Percentiles rank a stretch among this genome's conserved stretches.
Conservation (phyloP, 2,888 invertebrate genomes). For the Dendrolimus pini region DNA sequence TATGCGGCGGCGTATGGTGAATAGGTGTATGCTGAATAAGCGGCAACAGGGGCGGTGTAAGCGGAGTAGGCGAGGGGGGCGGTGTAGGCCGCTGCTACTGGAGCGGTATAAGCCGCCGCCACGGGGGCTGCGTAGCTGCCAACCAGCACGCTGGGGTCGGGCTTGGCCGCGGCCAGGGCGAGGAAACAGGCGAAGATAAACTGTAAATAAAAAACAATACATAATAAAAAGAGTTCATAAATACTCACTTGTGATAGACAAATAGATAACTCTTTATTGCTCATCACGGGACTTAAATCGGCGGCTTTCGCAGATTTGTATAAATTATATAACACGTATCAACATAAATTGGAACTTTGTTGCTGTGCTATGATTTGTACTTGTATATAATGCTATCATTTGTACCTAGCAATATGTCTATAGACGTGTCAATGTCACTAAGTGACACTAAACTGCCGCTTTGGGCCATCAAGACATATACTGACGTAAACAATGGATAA, state of each 20-base stretch:
- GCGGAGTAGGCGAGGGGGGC: slow-evolving; percentile 48
- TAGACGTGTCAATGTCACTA: too few species aligned
- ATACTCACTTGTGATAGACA: background rate
- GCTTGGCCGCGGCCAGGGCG: slow-evolving; percentile 29
- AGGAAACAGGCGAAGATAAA: slow-evolving; percentile 47
- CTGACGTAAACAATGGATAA: too few species aligned
- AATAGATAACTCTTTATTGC: too few species aligned
- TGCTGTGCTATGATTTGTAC: too few species aligned
- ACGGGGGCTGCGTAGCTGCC: slow-evolving; percentile 30
- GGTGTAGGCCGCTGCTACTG: slow-evolving; percentile 59
- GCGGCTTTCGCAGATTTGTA: too few species aligned
- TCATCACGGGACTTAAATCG: too few species aligned
- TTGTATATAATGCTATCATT: too few species aligned
- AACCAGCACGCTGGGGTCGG: slow-evolving; percentile 32
- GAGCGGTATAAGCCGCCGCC: slow-evolving; percentile 34
- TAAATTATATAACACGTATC: too few species aligned
- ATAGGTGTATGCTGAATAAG: slow-evolving; percentile 38
- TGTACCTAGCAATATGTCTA: too few species aligned
- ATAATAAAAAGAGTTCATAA: background rate
- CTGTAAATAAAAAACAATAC: slow-evolving; percentile 29
- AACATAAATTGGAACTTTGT: too few species aligned
- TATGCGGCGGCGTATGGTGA: slow-evolving; percentile 36
- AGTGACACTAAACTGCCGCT: too few species aligned
- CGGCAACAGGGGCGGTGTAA: slow-evolving; percentile 33
- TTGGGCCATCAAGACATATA: too few species aligned